Base-by-base conservation (phyloP, 2,113 vertebrate species). In the Acanthisitta chloris region DNA sequence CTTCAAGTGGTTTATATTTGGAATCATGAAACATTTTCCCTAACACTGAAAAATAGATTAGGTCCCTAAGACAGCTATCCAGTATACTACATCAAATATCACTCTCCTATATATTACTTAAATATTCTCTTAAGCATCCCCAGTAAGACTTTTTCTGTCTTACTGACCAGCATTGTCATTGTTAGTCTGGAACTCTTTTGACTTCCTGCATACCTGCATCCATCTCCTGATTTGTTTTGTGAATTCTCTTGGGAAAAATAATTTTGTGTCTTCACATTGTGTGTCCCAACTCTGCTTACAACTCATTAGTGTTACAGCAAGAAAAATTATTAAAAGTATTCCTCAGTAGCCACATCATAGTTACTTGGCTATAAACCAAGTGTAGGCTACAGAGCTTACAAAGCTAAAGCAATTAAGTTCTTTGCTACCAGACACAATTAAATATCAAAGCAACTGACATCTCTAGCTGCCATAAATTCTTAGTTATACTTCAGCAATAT, bases 401-500 rank as follows among this genome's bases (percentile, higher is more conserved):
- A 85, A 88, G 14, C 6, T 61, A 52, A 29, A 69, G 36, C 12
- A 86, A 85, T 48, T 55, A 76, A 76, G 17, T 79, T 92, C 26
- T 90, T 82, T 90, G 18, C 21, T 76, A 93, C 18, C 16, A 88
- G 34, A 72, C 8, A 29, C 31, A 69, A 59, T 51, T 80, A 76
- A 93, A 79, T 85, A 93, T 43, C 43, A 88, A 94, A 87, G 43
- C 8, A 67, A 93, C 16, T 82, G 23, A 72, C 57, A 10, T 49
- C 23, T 81, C 85, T 83, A 96, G 61, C 42, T 94, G 88, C 52
- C 67, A 77, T 4, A 54, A 14, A 20, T 25, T 94, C 93, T 81
- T 76, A 84, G 83, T 87, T 94, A 55, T 86, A 87, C 36, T 79
- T 92, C 61, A 91, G 45, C 54, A 79, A 61, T 74, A 88, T 84